Base-by-base conservation (phyloP, 2,888 invertebrate genomes). In the Himalopsyche tibetana region DNA sequence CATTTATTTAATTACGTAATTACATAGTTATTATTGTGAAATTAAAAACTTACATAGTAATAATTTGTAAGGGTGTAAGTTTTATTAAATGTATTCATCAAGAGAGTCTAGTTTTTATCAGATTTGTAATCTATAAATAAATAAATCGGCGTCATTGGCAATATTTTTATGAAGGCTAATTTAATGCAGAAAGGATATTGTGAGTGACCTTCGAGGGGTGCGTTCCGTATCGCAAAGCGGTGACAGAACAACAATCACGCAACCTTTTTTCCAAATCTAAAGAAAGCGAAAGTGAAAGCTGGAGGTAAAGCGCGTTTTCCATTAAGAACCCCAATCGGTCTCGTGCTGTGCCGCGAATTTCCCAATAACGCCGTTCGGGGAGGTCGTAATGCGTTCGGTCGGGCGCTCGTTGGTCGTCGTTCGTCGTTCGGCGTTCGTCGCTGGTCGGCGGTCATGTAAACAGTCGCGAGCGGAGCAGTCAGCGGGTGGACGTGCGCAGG, bases 131-230 rank as follows among this genome's bases (percentile, higher is more conserved):
- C 15, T 15, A 4, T 15, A 51, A 51, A 51, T 0, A 45, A 45
- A 45, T 45, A 45, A 51, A 51, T 51, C 12, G 15, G 15, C 51
- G 15, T 19, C 0, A 28, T 63, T 11, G 63, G 19, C 1, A 63
- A 28, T 19, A 63, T 45, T 45, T 45, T n/a, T 83, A 63, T 80
- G 56, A 69, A 55, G 69, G 80, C 83, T 80, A 85, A 82, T 55
- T 82, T 74, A 42, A 69, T 63, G 83, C 69, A 90, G 90, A 90
- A 89, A 89, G 90, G 90, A 90, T 90, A 91, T 91, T 55, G 17
- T 36, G 79, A 36, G 42, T 40, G 84, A 45, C 79, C 45, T 42
- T 45, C 69, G 69, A 55, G 69, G 45, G 74, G 45, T 38, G 74
- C 74, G 45, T 51, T 74, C 36, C 42, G 45, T 79, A 45, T 51